Percentiles rank a stretch among this genome's conserved stretches.
phyloP scores from a whole-genome alignment of 2,888 invertebrate species.

The Patella depressa region DNA sequence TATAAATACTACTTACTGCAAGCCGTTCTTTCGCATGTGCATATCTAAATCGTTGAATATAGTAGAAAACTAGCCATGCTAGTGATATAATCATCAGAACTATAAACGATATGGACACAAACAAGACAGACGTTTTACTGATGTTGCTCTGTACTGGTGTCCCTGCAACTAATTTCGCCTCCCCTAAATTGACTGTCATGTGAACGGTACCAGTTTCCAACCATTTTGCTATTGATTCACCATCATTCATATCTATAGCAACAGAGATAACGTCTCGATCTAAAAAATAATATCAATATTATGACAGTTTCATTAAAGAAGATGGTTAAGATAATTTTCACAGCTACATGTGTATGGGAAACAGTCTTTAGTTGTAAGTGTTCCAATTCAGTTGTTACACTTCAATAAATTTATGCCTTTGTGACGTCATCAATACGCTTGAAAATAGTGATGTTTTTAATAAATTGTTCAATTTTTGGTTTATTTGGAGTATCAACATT shows the following conservation, averaged over 20 bases:
- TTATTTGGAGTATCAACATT: too few species aligned
- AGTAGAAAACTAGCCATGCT: slow-evolving; percentile 96
- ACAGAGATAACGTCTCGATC: slow-evolving; percentile 24
- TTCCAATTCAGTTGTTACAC: too few species aligned
- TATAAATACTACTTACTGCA: slow-evolving; percentile 77
- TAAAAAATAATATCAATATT: slow-evolving; percentile 76
- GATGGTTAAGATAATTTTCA: too few species aligned
- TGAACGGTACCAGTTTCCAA: slow-evolving; percentile 34
- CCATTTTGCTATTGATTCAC: slow-evolving; percentile 30
- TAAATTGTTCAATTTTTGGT: too few species aligned
- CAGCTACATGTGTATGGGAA: too few species aligned
- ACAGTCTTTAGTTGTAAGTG: too few species aligned
- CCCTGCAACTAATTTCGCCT: neutral
- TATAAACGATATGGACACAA: slow-evolving; percentile 95
- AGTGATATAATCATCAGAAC: slow-evolving; percentile 94
- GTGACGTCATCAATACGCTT: too few species aligned
- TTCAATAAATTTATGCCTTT: too few species aligned
- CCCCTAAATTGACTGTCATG: slow-evolving; percentile 35
- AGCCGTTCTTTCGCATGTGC: slow-evolving; percentile 94
- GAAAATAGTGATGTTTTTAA: too few species aligned
- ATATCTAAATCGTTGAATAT: slow-evolving; percentile 93
- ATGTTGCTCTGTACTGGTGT: slow-evolving; percentile 37
- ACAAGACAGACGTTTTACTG: slow-evolving; percentile 89
- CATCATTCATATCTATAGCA: neutral
- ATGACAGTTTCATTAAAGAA: too few species aligned